phyloP scores from a whole-genome alignment of 2,113 vertebrate species.

The Suricata suricatta region DNA sequence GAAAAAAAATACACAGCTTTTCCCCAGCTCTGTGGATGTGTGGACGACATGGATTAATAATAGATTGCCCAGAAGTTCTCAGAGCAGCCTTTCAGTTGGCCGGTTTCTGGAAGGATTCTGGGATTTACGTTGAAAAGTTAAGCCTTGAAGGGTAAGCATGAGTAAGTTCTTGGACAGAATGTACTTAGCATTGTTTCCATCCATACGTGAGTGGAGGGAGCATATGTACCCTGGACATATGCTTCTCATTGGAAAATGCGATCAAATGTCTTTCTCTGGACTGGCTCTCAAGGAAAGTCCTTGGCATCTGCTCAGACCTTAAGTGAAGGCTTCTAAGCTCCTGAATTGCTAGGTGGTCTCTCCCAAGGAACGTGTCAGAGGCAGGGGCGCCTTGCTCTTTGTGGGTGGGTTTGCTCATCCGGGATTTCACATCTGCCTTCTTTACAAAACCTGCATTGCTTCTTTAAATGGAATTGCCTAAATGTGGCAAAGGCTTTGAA shows the following conservation, averaged over 20 bases:
- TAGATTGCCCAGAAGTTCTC: conserved; percentile 35
- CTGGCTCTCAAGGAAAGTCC: conserved; percentile 50
- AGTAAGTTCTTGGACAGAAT: conserved; percentile 55
- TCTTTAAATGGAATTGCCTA: not conserved
- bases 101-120: not conserved
- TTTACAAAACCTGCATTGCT: not conserved
- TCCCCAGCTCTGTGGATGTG: not conserved
- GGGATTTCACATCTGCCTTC: not conserved
- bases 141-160: not conserved
- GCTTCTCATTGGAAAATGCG: conserved; percentile 69
- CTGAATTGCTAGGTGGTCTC: conserved; percentile 30
- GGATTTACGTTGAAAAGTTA: conserved; percentile 50
- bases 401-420: not conserved
- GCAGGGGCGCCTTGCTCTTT: not conserved
- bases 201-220: conserved; percentile 32
- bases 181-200: conserved; percentile 54
- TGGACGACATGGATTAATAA: not conserved
- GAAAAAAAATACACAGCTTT: not conserved
- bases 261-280: conserved; percentile 11
- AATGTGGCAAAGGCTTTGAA: not conserved
- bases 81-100: conserved; percentile 9
- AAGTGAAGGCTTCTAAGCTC: conserved; percentile 35
- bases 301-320: conserved; percentile 46
- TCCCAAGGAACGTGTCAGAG: not conserved
- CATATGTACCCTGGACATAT: not conserved